Base-by-base conservation (phyloP, 1,140 invertebrate genomes). In the Hycleus cichorii region DNA sequence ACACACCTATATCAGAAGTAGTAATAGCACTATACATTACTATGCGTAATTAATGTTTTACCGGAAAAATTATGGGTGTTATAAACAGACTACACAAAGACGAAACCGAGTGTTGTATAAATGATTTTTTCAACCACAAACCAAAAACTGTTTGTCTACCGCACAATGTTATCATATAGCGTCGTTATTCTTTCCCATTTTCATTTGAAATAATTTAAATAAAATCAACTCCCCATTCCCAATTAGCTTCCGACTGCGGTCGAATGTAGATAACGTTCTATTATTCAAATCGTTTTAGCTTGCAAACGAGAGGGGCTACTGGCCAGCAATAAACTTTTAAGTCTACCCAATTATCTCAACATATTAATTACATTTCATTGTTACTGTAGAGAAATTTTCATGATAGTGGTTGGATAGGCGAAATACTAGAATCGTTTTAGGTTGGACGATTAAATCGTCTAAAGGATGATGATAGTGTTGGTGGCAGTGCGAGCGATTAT, bases 41-140 rank as follows among this genome's bases (percentile, higher is more conserved):
- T 47, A 57, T 57, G 56, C n/a, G 24, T 57, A 57, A 57, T 57
- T 57, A 57, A 57, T 45, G 47, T 11, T 8, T 50, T 44, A 12
- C 39, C 32, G 42, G n/a, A 32, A 46, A 46, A 48, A 49, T 57
- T 57, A 57, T 50, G 24, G 32, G 42, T 47, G 39, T 26, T 24
- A 26, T 57, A 57, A 57, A 57, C 49, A 57, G 48, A 44, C 32
- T 50, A 44, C 48, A 57, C 44, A 45, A 57, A 57, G 39, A 57
- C 4, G 48, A 44, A 49, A 43, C 48, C 49, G 49, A 57, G 40
- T 47, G 49, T 42, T 38, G 11, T 49, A 38, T 49, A 57, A 57
- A 49, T 57, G 44, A 57, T 43, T 40, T 49, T 49, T 42, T 43
- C 32, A 32, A 7, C 18, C 18, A 18, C 18, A 18, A 18, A 18